phyloP scores from a whole-genome alignment of 2,797 vertebrate genomes.

The Xenentodon cancila region DNA sequence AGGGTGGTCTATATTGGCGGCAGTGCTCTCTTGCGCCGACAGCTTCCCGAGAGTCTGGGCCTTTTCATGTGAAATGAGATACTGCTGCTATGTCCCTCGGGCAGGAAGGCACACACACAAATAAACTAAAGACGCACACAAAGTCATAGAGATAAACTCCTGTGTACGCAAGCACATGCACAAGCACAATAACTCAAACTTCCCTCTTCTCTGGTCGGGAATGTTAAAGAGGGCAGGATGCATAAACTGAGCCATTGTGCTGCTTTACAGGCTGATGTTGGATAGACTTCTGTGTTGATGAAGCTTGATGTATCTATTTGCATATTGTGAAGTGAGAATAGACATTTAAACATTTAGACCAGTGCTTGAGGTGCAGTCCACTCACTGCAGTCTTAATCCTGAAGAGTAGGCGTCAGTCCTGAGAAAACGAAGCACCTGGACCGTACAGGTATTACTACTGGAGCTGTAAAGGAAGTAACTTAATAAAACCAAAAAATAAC shows the following conservation, averaged over 20 bases:
- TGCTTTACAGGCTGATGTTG: conserved; percentile 30
- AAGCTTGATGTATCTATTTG: no score
- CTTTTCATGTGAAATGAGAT: conserved; percentile 84
- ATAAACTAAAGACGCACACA: conserved; percentile 42
- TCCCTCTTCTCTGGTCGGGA: conserved; percentile 59
- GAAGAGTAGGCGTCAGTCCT: no score
- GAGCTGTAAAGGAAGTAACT: no score
- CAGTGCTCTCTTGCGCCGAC: conserved; percentile 1
- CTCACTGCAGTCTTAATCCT: no score
- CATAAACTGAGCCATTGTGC: conserved; percentile 23
- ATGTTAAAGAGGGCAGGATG: conserved; percentile 60
- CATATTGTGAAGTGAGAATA: no score
- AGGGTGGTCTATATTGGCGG: conserved; percentile 36
- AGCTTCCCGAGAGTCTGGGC: conserved; percentile 54
- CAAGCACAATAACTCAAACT: conserved; percentile 65
- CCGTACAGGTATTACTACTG: no score
- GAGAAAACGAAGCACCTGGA: no score
- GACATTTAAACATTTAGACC: no score
- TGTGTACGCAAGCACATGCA: conserved; percentile 37
- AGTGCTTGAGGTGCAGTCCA: no score
- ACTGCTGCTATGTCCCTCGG: conserved; percentile 78
- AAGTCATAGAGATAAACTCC: conserved; percentile 51
- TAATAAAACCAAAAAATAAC: no score
- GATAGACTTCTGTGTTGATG: conserved; percentile 12
- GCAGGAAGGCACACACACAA: conserved; percentile 54